Evolutionary conservation across 2,113 vertebrate species (phyloP).

Genomic region (Prunella fulvescens): DNA sequence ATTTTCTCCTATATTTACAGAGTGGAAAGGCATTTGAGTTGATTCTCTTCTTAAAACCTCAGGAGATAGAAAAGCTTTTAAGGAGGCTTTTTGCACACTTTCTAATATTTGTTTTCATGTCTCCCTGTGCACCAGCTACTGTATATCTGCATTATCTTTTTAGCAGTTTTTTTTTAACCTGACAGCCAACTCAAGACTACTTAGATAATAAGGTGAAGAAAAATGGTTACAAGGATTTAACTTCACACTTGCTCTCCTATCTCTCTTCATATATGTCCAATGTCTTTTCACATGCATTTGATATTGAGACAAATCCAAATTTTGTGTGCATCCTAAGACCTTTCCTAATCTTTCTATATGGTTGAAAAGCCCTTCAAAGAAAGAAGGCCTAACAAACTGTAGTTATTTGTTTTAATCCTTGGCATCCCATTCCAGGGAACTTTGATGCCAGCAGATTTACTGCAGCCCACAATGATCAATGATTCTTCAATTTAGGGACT

Average conservation of each 20-base stretch:
- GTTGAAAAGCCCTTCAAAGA: background rate
- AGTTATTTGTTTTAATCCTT: background rate
- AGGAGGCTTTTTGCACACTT: slow-evolving; percentile 33
- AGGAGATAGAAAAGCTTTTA: slow-evolving; percentile 57
- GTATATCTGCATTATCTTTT: slow-evolving; percentile 25
- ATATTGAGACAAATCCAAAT: background rate
- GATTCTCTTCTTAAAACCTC: slow-evolving; percentile 31
- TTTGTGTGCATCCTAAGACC: background rate
- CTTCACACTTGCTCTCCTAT: background rate
- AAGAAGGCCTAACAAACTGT: background rate
- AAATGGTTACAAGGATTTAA: background rate
- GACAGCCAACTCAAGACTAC: background rate
- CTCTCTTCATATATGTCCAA: background rate
- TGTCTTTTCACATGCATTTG: background rate
- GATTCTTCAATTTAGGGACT: background rate
- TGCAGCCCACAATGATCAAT: background rate
- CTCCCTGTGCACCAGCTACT: background rate
- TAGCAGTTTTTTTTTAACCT: background rate
- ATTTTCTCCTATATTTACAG: background rate
- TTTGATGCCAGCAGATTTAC: background rate
- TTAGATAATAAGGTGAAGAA: slow-evolving; percentile 19
- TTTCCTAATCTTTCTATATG: background rate
- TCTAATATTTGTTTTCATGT: slow-evolving; percentile 40
- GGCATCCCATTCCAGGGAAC: background rate
- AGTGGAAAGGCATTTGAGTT: background rate